These are phyloP conservation scores for Haplochromis vanheusdeni DNA, from an alignment of 2,113 vertebrate genomes.

Conservation along the genomic window DNA sequence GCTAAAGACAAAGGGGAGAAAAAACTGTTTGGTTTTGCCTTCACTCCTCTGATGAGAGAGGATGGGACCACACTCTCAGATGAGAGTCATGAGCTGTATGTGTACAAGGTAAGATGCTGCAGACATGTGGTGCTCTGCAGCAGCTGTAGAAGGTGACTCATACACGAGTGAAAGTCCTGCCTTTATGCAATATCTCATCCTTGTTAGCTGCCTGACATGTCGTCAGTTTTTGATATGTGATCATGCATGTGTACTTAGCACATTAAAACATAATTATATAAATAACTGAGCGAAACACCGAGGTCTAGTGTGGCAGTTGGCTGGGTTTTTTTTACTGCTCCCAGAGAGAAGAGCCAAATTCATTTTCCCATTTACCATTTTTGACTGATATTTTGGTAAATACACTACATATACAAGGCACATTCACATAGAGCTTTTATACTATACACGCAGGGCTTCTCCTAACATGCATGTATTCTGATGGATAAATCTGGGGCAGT, in stretches of 20 bases:
- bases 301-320: background rate
- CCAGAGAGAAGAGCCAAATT: background rate
- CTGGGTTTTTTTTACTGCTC: background rate
- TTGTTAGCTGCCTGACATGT: background rate
- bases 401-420: background rate
- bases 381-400: background rate
- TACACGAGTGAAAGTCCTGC: background rate
- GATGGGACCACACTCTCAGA: conserved; percentile 93
- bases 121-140: background rate
- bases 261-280: background rate
- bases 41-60: conserved; percentile 95
- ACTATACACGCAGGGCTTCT: background rate
- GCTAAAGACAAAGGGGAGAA: conserved; percentile 97
- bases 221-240: background rate
- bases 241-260: background rate
- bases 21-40: conserved; percentile 93
- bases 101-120: conserved; percentile 83
- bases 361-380: background rate
- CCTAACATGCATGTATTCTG: background rate
- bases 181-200: background rate
- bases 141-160: background rate
- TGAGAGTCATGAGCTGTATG: conserved; percentile 91
- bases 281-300: background rate
- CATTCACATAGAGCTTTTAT: background rate
- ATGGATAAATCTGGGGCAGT: background rate